Evolutionary conservation across 37 sponge, comb jelly and placozoan genomes (phyloP).

Genomic region (Halisarca cf. caerulea): DNA sequence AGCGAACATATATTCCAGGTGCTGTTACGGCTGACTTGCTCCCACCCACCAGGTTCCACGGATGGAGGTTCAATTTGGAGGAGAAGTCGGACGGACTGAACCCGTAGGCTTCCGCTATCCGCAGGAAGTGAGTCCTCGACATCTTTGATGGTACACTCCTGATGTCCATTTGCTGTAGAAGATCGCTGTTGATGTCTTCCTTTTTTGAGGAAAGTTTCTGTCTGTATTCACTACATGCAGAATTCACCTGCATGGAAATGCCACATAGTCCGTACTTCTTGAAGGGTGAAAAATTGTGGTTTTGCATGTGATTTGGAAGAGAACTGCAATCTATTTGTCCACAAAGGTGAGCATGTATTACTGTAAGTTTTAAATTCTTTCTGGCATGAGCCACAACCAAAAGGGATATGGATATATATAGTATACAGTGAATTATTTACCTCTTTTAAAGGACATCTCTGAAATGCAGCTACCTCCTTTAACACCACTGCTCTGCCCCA

Average conservation of each 20-base stretch:
- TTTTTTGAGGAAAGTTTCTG: slow-evolving; percentile 20
- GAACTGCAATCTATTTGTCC: too few relatives aligned
- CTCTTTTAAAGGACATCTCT: too few relatives aligned
- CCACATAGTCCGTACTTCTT: too few relatives aligned
- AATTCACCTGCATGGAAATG: slow-evolving; percentile 7
- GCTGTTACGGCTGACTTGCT: background rate
- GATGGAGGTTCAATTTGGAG: background rate
- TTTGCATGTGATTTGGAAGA: too few relatives aligned
- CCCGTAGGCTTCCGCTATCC: slow-evolving; percentile 56
- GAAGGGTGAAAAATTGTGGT: too few relatives aligned
- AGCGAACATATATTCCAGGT: background rate
- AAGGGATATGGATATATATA: too few relatives aligned
- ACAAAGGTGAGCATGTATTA: too few relatives aligned
- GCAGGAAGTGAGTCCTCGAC: slow-evolving; percentile 35
- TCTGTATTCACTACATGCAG: slow-evolving; percentile 30
- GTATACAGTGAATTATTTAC: too few relatives aligned
- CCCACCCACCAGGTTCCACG: slow-evolving; percentile 13
- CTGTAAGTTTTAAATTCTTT: too few relatives aligned
- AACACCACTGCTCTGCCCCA: too few relatives aligned
- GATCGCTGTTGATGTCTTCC: slow-evolving; percentile 25
- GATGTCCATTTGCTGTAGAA: slow-evolving; percentile 43
- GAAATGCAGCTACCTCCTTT: too few relatives aligned
- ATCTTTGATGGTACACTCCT: slow-evolving; percentile 33
- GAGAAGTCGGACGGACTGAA: slow-evolving; percentile 36
- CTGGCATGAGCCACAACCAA: background rate